Conservation (phyloP, 2,797 vertebrate species). For the Petrocephalus sullivani region DNA sequence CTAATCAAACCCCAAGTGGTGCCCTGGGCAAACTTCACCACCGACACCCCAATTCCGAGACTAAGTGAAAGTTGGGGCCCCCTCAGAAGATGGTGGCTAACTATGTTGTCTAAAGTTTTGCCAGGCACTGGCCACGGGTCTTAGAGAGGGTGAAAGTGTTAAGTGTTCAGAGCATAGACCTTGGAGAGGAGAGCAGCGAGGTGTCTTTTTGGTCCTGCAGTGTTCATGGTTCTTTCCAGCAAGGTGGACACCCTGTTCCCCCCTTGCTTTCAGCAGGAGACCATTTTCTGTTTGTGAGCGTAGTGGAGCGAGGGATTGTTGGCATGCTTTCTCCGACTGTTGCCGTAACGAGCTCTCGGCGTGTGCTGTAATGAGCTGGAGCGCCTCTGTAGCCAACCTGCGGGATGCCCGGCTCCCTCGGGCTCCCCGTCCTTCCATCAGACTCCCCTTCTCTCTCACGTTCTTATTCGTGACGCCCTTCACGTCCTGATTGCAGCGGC, state of each 20-base stretch:
- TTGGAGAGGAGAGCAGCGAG: not conserved
- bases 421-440: not conserved
- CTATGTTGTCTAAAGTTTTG: not conserved
- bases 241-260: not conserved
- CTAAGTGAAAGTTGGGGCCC: no score
- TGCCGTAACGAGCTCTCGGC: conserved; percentile 15
- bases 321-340: not conserved
- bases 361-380: conserved; percentile 12
- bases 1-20: not conserved
- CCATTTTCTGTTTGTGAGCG: conserved; percentile 11
- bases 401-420: not conserved
- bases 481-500: not conserved
- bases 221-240: not conserved
- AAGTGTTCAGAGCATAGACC: conserved; percentile 14
- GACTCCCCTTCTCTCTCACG: not conserved
- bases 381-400: conserved; percentile 12
- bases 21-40: not conserved
- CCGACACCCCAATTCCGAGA: not conserved
- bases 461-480: not conserved
- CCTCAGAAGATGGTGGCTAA: not conserved
- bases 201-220: not conserved
- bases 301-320: not conserved
- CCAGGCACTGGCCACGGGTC: not conserved
- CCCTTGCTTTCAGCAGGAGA: not conserved
- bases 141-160: not conserved